Evolutionary conservation across 2,113 vertebrate genomes (phyloP), one percentile per base, ranked within the genome.

Genomic region (Glaucomys volans): DNA sequence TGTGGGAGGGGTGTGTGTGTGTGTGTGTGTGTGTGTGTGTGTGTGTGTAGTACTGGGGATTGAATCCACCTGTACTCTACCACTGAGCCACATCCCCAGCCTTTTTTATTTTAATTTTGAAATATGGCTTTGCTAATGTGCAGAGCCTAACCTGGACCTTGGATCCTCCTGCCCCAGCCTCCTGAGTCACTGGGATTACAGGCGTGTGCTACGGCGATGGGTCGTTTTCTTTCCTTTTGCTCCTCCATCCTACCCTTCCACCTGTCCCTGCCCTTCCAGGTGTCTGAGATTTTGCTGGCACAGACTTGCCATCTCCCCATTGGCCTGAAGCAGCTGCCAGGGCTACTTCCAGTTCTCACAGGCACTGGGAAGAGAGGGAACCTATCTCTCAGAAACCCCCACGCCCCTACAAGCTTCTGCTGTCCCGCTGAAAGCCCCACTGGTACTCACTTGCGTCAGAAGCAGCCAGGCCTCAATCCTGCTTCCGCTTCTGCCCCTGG

Each of bases 391-490:
- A 47, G 88, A 74, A 92, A 8, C 74, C 62, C 54, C 50, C 86
- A 37, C 12, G 8, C 82, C 67, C 81, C 71, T 86, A 57, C 52
- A 80, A 92, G 76, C 76, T 28, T 64, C 86, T 79, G 35, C 26
- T n/a, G 84, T 66, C 95, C 87, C 62, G 84, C 96, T 26, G 28
- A 88, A 87, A 90, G 79, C 79, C 76, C 84, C 52, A 2, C 7
- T n/a, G 57, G 14, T 92, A 88, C 93, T 92, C 42, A 7, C 91
- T 87, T 57, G 42, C 57, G 83, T 96, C 95, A 95, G 86, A 93
- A 88, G 71, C 86, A 74, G 93, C 95, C 81, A 17, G 52, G 91
- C 74, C 87, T 88, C 32, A 0, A 37, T n/a, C 59, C 74, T 14
- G 37, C 75, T 96, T 97, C 95, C 30, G 32, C 69, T 91, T 75